These are phyloP conservation scores for Fregata magnificens DNA, from an alignment of 2,113 vertebrate genomes.

Conservation along the genomic window DNA sequence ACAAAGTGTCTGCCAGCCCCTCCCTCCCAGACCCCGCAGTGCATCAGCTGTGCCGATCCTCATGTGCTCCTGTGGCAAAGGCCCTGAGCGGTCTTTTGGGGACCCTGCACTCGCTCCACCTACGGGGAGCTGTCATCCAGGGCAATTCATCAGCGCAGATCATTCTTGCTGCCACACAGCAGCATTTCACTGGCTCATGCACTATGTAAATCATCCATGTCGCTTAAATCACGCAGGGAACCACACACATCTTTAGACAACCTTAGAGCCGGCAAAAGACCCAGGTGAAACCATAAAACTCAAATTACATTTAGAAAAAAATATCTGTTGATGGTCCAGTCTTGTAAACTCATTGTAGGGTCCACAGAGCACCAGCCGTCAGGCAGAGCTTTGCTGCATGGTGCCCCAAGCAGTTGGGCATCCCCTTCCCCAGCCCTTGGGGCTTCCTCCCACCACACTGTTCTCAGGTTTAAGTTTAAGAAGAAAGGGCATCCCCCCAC, in stretches of 20 bases:
- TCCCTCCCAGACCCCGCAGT: fast-evolving
- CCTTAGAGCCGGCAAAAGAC: neutral
- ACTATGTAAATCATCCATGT: neutral
- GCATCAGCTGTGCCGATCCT: neutral
- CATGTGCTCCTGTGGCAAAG: neutral
- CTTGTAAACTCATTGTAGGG: neutral
- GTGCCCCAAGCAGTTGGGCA: fast-evolving
- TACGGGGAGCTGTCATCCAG: neutral
- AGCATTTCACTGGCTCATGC: fast-evolving
- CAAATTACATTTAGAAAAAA: neutral
- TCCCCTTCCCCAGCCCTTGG: neutral
- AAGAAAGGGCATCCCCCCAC: neutral
- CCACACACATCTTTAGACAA: neutral
- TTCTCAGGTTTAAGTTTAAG: neutral
- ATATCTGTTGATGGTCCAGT: neutral
- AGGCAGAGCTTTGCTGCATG: neutral
- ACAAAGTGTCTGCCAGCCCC: fast-evolving
- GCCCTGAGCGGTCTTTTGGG: neutral
- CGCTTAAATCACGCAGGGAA: neutral
- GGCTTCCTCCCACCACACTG: neutral
- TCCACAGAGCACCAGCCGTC: neutral
- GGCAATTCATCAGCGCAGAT: neutral
- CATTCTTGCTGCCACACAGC: fast-evolving
- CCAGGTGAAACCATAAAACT: neutral
- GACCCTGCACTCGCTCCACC: neutral